A percentile compares a stretch with the other conserved stretches of the same genome.
Conservation (phyloP, 1,140 invertebrate genomes). For the Diorhabda carinulata region DNA sequence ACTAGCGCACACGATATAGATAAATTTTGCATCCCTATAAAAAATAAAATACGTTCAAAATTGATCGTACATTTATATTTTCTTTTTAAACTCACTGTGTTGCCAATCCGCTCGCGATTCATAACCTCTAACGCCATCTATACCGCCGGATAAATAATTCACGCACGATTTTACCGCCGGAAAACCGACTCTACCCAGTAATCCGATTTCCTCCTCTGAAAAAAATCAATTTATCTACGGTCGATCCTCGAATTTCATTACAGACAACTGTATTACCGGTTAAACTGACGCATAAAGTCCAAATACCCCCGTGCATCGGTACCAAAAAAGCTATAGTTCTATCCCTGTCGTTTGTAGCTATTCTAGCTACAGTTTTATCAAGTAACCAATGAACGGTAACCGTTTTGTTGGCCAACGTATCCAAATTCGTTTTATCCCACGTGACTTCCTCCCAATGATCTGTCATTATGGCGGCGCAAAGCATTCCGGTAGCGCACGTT, state of each 20-base stretch:
- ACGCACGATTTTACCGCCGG: constrained; percentile 65
- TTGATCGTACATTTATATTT: no score
- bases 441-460: constrained; percentile 80
- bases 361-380: constrained; percentile 60
- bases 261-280: constrained; percentile 55
- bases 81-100: constrained; percentile 61
- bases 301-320: constrained; percentile 81
- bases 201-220: constrained; percentile 66
- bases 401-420: constrained; percentile 52
- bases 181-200: constrained; percentile 64
- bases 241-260: not conserved
- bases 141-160: constrained; percentile 70
- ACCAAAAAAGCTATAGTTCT: constrained; percentile 63
- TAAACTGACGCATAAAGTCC: constrained; percentile 77
- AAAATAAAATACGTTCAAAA: not conserved
- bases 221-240: constrained; percentile 28
- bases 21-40: constrained; percentile 86
- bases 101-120: constrained; percentile 75
- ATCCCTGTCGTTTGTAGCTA: constrained; percentile 38
- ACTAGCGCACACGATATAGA: constrained; percentile 88
- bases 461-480: constrained; percentile 78
- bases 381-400: constrained; percentile 61
- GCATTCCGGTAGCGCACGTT: constrained; percentile 65
- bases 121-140: constrained; percentile 57
- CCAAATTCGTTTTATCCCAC: constrained; percentile 62